A percentile compares a stretch with the other conserved stretches of the same genome.
Evolutionary conservation across 2,888 invertebrate species (phyloP).

Genomic region (Philopedon plagiatum): DNA sequence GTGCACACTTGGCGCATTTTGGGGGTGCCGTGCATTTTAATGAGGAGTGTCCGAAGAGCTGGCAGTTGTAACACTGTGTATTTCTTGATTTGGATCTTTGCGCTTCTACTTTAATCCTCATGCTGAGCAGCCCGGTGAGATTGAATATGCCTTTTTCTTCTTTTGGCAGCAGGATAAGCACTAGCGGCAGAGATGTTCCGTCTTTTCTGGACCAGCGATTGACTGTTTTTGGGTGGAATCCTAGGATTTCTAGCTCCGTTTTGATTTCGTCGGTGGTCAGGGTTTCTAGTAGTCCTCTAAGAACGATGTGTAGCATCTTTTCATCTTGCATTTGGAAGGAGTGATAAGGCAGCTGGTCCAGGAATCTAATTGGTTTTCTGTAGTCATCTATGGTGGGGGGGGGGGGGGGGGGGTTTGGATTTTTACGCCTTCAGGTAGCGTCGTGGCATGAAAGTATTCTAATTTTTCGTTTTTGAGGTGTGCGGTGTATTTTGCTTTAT

Average conservation of each 20-base stretch:
- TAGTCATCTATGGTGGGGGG: background rate
- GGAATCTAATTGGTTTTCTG: background rate
- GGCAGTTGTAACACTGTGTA: background rate
- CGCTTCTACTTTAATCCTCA: background rate
- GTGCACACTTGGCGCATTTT: background rate
- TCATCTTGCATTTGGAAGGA: constrained; percentile 2
- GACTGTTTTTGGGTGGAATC: background rate
- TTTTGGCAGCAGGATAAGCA: no score
- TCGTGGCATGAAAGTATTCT: no score
- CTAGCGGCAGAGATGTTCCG: background rate
- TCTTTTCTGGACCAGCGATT: background rate
- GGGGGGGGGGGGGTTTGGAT: no score
- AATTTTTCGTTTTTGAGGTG: no score
- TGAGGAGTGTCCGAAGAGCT: background rate
- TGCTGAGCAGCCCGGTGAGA: no score
- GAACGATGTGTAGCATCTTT: constrained; percentile 6
- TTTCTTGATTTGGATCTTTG: background rate
- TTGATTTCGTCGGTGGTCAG: no score
- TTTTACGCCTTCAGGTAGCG: no score
- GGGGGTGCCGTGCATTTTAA: background rate
- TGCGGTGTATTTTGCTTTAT: no score
- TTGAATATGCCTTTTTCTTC: no score
- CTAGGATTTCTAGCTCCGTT: no score
- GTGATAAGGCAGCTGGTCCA: background rate
- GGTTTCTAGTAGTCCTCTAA: no score